Percentiles rank a stretch among this genome's conserved stretches.
These are phyloP conservation scores for Sericinus montela DNA, from an alignment of 2,888 invertebrate genomes.

Conservation along the genomic window DNA sequence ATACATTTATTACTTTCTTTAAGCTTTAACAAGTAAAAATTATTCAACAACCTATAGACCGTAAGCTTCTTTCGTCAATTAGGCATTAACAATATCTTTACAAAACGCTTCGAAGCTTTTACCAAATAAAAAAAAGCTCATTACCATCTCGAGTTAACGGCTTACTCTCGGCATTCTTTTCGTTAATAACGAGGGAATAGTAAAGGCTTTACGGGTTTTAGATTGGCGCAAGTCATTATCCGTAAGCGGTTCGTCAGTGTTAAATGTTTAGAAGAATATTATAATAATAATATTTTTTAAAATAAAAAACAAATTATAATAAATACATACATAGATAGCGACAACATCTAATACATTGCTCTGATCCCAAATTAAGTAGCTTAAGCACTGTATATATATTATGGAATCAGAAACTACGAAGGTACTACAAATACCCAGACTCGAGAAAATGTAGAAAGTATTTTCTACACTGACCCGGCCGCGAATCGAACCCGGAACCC, in stretches of 20 bases:
- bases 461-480: too few species aligned
- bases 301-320: too few species aligned
- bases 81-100: conserved; percentile 20
- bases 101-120: conserved; percentile 16
- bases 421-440: too few species aligned
- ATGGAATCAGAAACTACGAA: too few species aligned
- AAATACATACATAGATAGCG: too few species aligned
- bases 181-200: conserved; percentile 49
- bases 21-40: not conserved
- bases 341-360: too few species aligned
- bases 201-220: conserved; percentile 46
- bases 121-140: conserved; percentile 36
- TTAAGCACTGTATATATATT: too few species aligned
- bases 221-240: conserved; percentile 20
- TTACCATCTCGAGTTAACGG: conserved; percentile 53
- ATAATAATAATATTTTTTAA: too few species aligned
- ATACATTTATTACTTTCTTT: not conserved
- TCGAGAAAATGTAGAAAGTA: too few species aligned
- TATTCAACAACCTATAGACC: conserved; percentile 4
- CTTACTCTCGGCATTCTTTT: conserved; percentile 53
- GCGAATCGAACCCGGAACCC: too few species aligned
- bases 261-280: too few species aligned
- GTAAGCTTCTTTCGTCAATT: conserved; percentile 23
- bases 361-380: too few species aligned
- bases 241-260: conserved; percentile 6